Conservation (phyloP, 2,797 vertebrate genomes). For the Momotus momota region DNA sequence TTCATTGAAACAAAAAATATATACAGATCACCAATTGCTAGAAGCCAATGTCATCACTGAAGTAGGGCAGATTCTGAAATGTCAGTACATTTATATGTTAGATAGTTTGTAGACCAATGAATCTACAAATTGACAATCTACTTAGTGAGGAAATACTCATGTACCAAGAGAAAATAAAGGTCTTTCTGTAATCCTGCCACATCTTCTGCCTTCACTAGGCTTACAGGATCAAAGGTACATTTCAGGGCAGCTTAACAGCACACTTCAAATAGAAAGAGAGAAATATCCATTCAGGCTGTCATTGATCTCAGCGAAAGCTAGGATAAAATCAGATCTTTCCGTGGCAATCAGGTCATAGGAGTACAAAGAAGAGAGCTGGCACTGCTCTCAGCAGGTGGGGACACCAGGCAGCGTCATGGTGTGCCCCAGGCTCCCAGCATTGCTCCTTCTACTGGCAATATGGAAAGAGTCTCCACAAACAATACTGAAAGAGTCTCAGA, state of each 20-base stretch:
- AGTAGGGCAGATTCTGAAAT: not conserved
- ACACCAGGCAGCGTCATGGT: not conserved
- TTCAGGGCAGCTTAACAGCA: conserved; percentile 23
- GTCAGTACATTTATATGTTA: not conserved
- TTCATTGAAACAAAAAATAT: not conserved
- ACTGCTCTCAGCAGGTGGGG: rapidly evolving
- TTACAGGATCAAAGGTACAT: conserved; percentile 14
- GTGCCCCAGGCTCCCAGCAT: not conserved
- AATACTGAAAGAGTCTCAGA: not conserved
- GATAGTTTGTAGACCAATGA: not conserved
- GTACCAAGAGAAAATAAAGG: not conserved
- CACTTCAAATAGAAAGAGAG: not conserved
- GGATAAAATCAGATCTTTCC: not conserved
- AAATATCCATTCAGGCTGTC: not conserved
- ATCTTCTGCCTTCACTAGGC: not conserved
- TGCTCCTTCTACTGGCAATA: not conserved
- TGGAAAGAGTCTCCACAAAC: not conserved
- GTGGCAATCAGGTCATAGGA: not conserved
- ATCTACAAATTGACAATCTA: not conserved
- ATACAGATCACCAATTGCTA: not conserved
- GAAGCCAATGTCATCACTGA: not conserved
- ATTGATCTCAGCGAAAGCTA: not conserved
- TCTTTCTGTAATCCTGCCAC: not conserved
- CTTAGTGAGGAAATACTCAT: not conserved
- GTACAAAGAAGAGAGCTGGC: not conserved